phyloP scores from a whole-genome alignment of 2,113 vertebrate genomes.

The Mesocricetus auratus region DNA sequence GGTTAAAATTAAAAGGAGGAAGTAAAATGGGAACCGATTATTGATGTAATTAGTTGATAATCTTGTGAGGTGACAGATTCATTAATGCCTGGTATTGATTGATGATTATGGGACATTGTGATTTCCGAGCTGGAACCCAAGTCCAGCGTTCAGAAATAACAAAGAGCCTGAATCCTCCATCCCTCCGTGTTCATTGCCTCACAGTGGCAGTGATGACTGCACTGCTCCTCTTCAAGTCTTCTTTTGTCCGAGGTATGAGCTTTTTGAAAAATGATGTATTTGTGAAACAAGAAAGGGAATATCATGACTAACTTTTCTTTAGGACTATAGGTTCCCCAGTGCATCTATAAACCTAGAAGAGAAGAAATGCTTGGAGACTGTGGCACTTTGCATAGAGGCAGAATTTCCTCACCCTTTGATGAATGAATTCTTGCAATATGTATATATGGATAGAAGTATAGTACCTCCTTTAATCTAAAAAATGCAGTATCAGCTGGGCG shows the following conservation, averaged over 20 bases:
- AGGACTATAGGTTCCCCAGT: not conserved
- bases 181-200: not conserved
- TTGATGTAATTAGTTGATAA: slow-evolving; percentile 69
- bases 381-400: not conserved
- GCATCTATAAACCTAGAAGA: not conserved
- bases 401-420: not conserved
- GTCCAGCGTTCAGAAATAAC: slow-evolving; percentile 68
- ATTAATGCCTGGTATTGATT: slow-evolving; percentile 37
- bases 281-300: not conserved
- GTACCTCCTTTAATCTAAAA: not conserved
- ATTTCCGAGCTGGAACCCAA: slow-evolving; percentile 54
- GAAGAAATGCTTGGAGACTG: not conserved
- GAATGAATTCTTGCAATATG: not conserved
- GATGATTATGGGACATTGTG: slow-evolving; percentile 59
- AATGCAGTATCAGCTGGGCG: not conserved
- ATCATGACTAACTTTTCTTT: not conserved
- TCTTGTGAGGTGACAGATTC: not conserved
- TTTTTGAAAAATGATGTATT: not conserved
- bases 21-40: slow-evolving; percentile 45
- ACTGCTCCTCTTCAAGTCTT: not conserved
- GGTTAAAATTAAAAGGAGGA: slow-evolving; percentile 76
- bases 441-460: not conserved
- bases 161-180: slow-evolving; percentile 46
- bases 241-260: not conserved
- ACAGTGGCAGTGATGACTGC: not conserved